Evolutionary conservation across 2,888 invertebrate genomes (phyloP), one percentile per base, ranked within the genome.

Genomic region (Drosophila birchii): DNA sequence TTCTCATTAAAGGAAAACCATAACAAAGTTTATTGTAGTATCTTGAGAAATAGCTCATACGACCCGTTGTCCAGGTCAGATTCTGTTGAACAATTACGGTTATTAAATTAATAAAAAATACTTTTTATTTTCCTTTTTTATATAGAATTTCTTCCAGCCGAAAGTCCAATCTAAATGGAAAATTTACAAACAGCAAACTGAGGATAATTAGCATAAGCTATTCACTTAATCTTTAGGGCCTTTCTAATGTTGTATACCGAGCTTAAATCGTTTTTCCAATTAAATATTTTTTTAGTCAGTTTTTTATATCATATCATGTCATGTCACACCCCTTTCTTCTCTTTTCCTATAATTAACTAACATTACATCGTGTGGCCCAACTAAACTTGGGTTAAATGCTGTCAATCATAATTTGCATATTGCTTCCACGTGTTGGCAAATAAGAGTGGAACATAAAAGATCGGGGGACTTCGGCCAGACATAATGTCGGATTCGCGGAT

Each of bases 381-480:
- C 32, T 32, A 18, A 20, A 32, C 49, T 32, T 11, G 51, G 51
- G 34, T 51, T 51, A 51, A 34, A 51, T 16, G 51, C 34, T 54
- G 23, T 53, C 20, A 23, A 36, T 54, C 18, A 53, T 29, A 54
- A 54, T 54, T 38, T 26, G 23, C 58, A 51, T 34, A n/a, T 26
- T n/a, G 26, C 18, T 20, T 20, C 29, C 36, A 29, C 55, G 38
- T 34, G n/a, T 26, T 5, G 18, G n/a, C 16, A 20, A 58, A 18
- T 23, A 45, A 43, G 43, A 43, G 44, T 36, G 34, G 18, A 29
- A 12, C 61, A 44, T 36, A 36, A 60, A 26, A 23, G 32, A 39
- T 38, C 38, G 43, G 39, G 68, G 69, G 68, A 69, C 69, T 69
- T 68, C 29, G 68, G 36, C 39, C 57, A 39, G 56, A 57, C 57